Conservation (phyloP, 2,797 vertebrate genomes). For the Glossophaga mutica region DNA sequence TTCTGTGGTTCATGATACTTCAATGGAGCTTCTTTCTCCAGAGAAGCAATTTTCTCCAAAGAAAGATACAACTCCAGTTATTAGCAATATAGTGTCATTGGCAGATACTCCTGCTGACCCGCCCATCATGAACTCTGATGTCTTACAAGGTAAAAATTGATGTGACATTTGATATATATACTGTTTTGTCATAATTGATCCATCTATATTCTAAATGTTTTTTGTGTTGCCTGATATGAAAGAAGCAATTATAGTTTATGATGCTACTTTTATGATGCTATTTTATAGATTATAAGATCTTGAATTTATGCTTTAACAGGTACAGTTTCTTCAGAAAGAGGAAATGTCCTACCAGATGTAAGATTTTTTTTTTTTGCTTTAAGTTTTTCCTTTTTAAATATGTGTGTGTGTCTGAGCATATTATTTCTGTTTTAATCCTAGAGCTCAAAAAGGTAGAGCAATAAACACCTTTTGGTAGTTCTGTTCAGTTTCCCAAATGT, state of each 20-base stretch:
- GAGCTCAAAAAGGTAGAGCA: background rate
- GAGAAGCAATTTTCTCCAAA: constrained; percentile 81
- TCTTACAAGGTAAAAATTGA: constrained; percentile 86
- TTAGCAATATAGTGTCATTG: constrained; percentile 94
- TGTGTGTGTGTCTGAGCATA: background rate
- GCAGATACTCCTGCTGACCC: constrained; percentile 85
- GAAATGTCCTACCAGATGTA: constrained; percentile 88
- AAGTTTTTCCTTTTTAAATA: background rate
- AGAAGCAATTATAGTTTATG: constrained; percentile 1
- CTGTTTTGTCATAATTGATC: constrained; percentile 7
- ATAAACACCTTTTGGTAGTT: background rate
- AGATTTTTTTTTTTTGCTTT: constrained; percentile 73
- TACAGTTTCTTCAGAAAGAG: constrained; percentile 83
- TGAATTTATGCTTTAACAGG: constrained; percentile 80
- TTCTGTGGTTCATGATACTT: constrained; percentile 78
- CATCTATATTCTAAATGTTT: constrained; percentile 19
- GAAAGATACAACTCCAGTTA: constrained; percentile 90
- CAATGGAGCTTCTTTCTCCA: constrained; percentile 77
- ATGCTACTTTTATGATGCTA: background rate
- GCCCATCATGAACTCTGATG: constrained; percentile 81
- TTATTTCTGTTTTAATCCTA: background rate
- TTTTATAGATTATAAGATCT: constrained; percentile 25
- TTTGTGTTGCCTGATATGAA: constrained; percentile 38
- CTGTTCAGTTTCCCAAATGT: background rate
- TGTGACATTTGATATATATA: background rate